Evolutionary conservation across 1,140 invertebrate species (phyloP).

Genomic region (Orchestia grillus): DNA sequence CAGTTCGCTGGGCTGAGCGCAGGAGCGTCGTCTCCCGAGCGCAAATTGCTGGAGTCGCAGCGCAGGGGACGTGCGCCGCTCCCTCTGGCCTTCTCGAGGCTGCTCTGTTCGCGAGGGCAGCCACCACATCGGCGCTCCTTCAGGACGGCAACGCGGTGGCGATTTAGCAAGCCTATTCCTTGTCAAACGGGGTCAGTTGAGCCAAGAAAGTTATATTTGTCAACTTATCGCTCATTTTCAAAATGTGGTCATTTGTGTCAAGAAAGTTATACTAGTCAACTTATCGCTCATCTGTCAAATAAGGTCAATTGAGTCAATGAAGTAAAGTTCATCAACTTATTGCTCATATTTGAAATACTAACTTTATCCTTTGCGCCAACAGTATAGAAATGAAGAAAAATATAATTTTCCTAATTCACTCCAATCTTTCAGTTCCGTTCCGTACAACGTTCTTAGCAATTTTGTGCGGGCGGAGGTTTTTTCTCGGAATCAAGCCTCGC

Average conservation of each 20-base stretch:
- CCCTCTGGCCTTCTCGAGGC: not conserved
- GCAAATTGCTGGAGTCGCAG: not conserved
- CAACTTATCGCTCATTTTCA: too few species aligned
- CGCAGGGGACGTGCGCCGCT: not conserved
- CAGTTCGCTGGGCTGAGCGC: not conserved
- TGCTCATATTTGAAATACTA: too few species aligned
- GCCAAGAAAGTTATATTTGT: too few species aligned
- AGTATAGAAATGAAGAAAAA: not conserved
- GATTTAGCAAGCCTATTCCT: not conserved
- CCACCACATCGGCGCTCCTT: not conserved
- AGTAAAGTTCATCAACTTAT: too few species aligned
- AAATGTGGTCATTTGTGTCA: too few species aligned
- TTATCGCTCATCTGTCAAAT: too few species aligned
- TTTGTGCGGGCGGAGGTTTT: not conserved
- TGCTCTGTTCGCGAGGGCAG: too few species aligned
- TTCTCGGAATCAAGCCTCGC: not conserved
- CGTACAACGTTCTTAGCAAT: not conserved
- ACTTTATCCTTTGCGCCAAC: not conserved
- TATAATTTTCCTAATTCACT: not conserved
- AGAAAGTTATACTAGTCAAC: too few species aligned
- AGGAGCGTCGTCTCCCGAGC: not conserved
- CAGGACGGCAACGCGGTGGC: not conserved
- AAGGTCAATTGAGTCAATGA: too few species aligned
- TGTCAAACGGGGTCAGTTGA: not conserved
- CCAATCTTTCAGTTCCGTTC: not conserved